These are phyloP conservation scores for Endotricha flammealis DNA, from an alignment of 2,888 invertebrate genomes.

Conservation along the genomic window DNA sequence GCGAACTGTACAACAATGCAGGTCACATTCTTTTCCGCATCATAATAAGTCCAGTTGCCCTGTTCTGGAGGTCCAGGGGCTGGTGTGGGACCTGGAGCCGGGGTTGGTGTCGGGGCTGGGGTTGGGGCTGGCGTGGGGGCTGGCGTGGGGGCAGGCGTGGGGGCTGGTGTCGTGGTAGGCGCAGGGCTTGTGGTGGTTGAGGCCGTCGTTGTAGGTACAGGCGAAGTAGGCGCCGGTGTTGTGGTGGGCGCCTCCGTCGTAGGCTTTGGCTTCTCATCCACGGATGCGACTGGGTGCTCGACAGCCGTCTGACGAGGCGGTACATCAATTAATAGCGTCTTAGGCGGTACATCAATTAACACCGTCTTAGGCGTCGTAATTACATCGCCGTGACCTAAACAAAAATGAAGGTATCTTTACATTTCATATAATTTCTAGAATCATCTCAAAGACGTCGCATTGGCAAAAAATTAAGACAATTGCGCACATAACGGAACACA, in stretches of 20 bases:
- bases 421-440: slow-evolving; percentile 13
- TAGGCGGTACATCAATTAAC: slow-evolving; percentile 23
- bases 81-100: slow-evolving; percentile 52
- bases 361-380: slow-evolving; percentile 18
- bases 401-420: slow-evolving; percentile 14
- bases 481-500: slow-evolving; percentile 32
- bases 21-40: slow-evolving; percentile 59
- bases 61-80: slow-evolving; percentile 45
- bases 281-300: too few relatives aligned
- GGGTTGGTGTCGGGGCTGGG: slow-evolving; percentile 25
- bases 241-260: not conserved
- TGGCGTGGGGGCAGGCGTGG: slow-evolving; percentile 51
- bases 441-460: slow-evolving; percentile 13
- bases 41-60: slow-evolving; percentile 45
- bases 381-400: slow-evolving; percentile 29
- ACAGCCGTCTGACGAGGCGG: not conserved
- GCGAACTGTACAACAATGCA: slow-evolving; percentile 84
- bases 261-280: not conserved
- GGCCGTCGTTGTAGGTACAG: slow-evolving; percentile 29
- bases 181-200: slow-evolving; percentile 28
- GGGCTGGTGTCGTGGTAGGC: slow-evolving; percentile 35
- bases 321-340: slow-evolving; percentile 9
- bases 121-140: slow-evolving; percentile 61
- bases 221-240: slow-evolving; percentile 21
- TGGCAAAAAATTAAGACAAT: slow-evolving; percentile 32